Base-by-base conservation (phyloP, 2,888 invertebrate genomes). In the Tachina grossa region DNA sequence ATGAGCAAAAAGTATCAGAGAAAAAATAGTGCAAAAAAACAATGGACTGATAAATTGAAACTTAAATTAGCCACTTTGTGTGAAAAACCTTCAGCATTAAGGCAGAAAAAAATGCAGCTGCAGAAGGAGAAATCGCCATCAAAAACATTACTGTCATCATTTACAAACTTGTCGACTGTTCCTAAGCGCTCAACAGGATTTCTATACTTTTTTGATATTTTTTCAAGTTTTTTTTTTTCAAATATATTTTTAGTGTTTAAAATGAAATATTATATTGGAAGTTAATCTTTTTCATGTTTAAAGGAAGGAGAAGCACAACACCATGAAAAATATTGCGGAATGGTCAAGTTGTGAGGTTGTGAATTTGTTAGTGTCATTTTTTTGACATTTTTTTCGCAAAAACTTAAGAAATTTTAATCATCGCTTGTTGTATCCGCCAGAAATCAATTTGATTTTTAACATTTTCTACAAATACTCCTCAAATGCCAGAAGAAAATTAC, bases 1-100 rank as follows among this genome's bases (percentile, higher is more conserved):
- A 74, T 47, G 8, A 13, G 13, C 5, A 1, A 55, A 55, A 49
- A 45, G 53, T 14, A 14, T 1, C 65, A 63, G 5, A 22, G 39
- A 16, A 43, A 51, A 22, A 43, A 69, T 55, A 47, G 69, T 43
- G 19, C 13, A 22, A 69, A 43, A 47, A 65, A 65, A 72, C n/a
- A 55, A 2, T 31, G 53, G 19, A 31, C 61, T 79, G 78, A 83
- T 83, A 78, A 84, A 75, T 84, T 84, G 69, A 75, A 79, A 69
- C 63, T 75, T 69, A 84, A 84, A 84, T 75, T 69, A 84, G 72
- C 68, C 75, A 69, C 74, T 75, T 55, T 11, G 63, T 31, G 39
- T 61, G 39, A 14, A 41, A 68, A 75, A 39, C 49, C 63, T 9
- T 1, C 11, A 47, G 16, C 59, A 39, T 22, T 14, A 69, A 41